These are phyloP conservation scores for Ophion slaviceki DNA, from an alignment of 2,888 invertebrate species.

Conservation along the genomic window DNA sequence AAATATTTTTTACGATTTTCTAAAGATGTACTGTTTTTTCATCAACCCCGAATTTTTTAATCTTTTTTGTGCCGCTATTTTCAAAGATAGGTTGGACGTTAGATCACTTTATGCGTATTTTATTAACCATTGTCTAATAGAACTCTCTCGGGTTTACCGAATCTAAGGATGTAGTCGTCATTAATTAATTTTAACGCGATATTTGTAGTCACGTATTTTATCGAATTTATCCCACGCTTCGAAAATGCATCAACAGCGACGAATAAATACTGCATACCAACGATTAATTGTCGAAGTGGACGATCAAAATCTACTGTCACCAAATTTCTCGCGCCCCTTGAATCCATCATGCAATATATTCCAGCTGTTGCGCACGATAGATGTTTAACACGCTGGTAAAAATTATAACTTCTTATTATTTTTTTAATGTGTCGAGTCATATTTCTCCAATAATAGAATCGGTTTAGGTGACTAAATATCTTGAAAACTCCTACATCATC, in stretches of 20 bases:
- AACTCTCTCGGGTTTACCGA: slow-evolving; percentile 9
- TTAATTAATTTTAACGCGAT: slow-evolving; percentile 8
- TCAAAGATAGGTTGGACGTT: too few species aligned
- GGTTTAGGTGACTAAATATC: background rate
- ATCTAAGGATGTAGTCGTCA: background rate
- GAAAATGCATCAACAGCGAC: slow-evolving; percentile 5
- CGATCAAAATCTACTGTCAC: slow-evolving; percentile 32
- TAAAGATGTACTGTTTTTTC: too few species aligned
- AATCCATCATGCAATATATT: background rate
- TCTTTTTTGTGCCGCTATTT: too few species aligned
- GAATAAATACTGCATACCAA: too few species aligned
- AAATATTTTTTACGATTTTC: too few species aligned
- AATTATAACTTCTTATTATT: slow-evolving; percentile 1
- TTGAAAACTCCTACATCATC: background rate
- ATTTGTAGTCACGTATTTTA: background rate
- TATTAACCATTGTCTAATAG: slow-evolving; percentile 18
- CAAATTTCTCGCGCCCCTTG: background rate
- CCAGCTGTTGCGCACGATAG: background rate
- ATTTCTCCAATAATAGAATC: background rate
- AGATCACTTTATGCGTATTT: too few species aligned
- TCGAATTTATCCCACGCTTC: slow-evolving; percentile 2
- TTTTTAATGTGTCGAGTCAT: background rate
- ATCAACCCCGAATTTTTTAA: too few species aligned
- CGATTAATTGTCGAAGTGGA: background rate
- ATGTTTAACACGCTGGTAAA: slow-evolving; percentile 48